phyloP scores from a whole-genome alignment of 2,797 vertebrate species.

The Microchirus variegatus region DNA sequence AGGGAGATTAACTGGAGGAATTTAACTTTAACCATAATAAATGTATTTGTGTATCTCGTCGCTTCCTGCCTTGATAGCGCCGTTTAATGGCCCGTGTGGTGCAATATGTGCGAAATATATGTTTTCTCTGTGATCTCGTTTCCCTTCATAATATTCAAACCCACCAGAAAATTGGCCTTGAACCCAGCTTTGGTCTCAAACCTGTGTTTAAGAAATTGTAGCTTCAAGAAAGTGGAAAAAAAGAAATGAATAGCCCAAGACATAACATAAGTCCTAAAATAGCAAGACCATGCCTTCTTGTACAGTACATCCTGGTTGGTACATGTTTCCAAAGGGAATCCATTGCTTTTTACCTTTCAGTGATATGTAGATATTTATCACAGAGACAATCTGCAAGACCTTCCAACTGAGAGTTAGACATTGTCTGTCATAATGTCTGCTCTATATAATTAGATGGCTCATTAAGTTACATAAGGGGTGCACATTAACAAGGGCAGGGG shows the following conservation, averaged over 20 bases:
- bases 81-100: slow-evolving; percentile 46
- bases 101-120: slow-evolving; percentile 39
- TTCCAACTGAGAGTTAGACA: slow-evolving; percentile 57
- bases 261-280: slow-evolving; percentile 17
- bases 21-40: slow-evolving; percentile 58
- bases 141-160: slow-evolving; percentile 38
- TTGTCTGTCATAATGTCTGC: slow-evolving; percentile 46
- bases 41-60: slow-evolving; percentile 55
- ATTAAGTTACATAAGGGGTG: slow-evolving; percentile 72
- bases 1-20: slow-evolving; percentile 61
- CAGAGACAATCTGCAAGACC: slow-evolving; percentile 42
- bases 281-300: slow-evolving; percentile 18
- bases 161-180: slow-evolving; percentile 25
- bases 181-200: slow-evolving; percentile 16
- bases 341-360: slow-evolving; percentile 21
- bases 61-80: slow-evolving; percentile 52
- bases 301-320: slow-evolving; percentile 13
- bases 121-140: slow-evolving; percentile 39
- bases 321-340: slow-evolving; percentile 45
- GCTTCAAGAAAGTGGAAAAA: slow-evolving; percentile 35
- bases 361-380: slow-evolving; percentile 46
- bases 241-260: slow-evolving; percentile 29
- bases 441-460: too few species aligned
- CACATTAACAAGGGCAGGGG: slow-evolving; percentile 59
- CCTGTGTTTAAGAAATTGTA: slow-evolving; percentile 31